Evolutionary conservation across 2,113 vertebrate species (phyloP), one percentile per base, ranked within the genome.

Genomic region (Phycodurus eques): DNA sequence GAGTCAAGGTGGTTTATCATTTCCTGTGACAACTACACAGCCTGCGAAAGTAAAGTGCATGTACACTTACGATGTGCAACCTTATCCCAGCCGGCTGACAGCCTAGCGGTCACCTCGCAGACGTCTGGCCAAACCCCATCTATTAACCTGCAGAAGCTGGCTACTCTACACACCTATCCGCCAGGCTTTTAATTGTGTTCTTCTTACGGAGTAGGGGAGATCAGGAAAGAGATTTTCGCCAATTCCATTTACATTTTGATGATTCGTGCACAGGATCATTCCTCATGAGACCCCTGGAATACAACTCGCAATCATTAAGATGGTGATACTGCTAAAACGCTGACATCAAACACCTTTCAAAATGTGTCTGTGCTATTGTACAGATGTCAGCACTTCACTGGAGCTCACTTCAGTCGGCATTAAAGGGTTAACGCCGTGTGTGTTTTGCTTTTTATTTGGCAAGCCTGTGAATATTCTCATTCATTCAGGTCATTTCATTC

Each of bases 71-170:
- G 86, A 81, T 88, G 84, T 86, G 83, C 81, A 88, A 83, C 84
- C 87, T 80, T 87, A 86, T 88, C 81, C 64, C 88, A 87, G 80
- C 72, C 27, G 66, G 74, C 85, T 85, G 85, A 83, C 89, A 90
- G 88, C 78, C 64, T 74, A 87, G 88, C 88, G 89, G 91, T 91
- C 92, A 93, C 87, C 86, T 87, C 84, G 9, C 85, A 89, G 84
- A 89, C 80, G 87, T 92, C 91, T 92, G 87, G 91, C 89, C 89
- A 87, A 88, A 80, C 73, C 59, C 80, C 85, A 87, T 90, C 86
- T 89, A 87, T 86, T 86, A 90, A 87, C 84, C 82, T 72, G 76
- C 57, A 89, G 83, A 77, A 84, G 77, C 88, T 93, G 90, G 91
- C 88, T 74, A 63, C 39, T 67, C 59, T 91, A 87, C 89, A 91